Evolutionary conservation across 2,797 vertebrate species (phyloP).

Genomic region (Crypturellus tataupa): DNA sequence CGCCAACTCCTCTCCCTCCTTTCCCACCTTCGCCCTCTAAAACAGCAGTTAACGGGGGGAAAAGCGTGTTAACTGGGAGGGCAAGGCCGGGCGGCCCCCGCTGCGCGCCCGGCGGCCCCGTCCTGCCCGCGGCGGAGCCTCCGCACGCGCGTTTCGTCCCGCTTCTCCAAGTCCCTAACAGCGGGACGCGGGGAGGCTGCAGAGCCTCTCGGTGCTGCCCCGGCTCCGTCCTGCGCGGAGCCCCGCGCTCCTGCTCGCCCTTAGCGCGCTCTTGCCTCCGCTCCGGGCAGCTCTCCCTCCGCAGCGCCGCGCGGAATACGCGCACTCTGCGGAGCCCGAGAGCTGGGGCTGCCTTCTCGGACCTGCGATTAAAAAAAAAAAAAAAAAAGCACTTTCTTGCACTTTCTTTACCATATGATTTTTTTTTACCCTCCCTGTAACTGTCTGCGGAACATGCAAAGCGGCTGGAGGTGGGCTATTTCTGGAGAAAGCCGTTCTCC

Average conservation of each 20-base stretch:
- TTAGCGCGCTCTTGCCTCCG: background rate
- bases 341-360: background rate
- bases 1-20: background rate
- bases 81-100: accelerated
- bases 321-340: too few species aligned
- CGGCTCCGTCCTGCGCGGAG: background rate
- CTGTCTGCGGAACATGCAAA: background rate
- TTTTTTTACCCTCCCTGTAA: background rate
- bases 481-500: background rate
- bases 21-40: background rate
- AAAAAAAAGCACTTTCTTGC: too few species aligned
- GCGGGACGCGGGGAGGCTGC: background rate
- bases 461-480: background rate
- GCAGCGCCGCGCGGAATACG: too few species aligned
- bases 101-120: too few species aligned
- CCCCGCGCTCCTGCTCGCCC: background rate
- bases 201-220: background rate
- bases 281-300: accelerated
- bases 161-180: accelerated
- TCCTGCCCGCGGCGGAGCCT: background rate
- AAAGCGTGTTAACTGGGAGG: background rate
- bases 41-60: background rate
- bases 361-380: background rate
- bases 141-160: background rate
- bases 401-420: background rate